A percentile compares a stretch with the other conserved stretches of the same genome.
Evolutionary conservation across 2,113 vertebrate species (phyloP).

Genomic region (Nymphicus hollandicus): DNA sequence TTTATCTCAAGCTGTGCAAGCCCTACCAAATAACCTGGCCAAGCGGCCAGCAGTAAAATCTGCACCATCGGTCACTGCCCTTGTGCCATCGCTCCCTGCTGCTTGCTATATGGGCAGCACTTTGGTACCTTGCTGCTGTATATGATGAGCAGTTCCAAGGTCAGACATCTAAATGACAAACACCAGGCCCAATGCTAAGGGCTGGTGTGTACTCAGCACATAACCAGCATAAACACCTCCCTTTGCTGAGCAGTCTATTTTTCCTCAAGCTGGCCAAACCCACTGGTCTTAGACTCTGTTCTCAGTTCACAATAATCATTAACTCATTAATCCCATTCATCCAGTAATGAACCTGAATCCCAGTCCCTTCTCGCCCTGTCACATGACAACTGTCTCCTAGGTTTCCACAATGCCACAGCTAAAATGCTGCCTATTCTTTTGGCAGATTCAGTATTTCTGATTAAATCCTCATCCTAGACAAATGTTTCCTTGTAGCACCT

Average conservation of each 20-base stretch:
- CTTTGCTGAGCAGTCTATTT: background rate
- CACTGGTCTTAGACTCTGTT: background rate
- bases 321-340: background rate
- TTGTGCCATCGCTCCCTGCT: fast-evolving
- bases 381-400: background rate
- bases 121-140: fast-evolving
- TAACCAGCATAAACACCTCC: background rate
- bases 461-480: background rate
- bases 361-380: background rate
- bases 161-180: background rate
- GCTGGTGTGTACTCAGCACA: background rate
- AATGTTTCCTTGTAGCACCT: background rate
- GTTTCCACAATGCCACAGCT: background rate
- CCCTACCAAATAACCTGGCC: background rate
- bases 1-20: background rate
- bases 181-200: background rate
- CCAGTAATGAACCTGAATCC: background rate
- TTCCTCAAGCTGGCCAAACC: background rate
- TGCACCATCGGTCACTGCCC: background rate
- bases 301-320: background rate
- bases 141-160: fast-evolving
- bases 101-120: background rate
- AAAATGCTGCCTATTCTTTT: background rate
- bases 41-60: background rate
- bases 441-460: background rate